A percentile compares a stretch with the other conserved stretches of the same genome.
Evolutionary conservation across 2,797 vertebrate genomes (phyloP).

Genomic region (Babyrousa celebensis): DNA sequence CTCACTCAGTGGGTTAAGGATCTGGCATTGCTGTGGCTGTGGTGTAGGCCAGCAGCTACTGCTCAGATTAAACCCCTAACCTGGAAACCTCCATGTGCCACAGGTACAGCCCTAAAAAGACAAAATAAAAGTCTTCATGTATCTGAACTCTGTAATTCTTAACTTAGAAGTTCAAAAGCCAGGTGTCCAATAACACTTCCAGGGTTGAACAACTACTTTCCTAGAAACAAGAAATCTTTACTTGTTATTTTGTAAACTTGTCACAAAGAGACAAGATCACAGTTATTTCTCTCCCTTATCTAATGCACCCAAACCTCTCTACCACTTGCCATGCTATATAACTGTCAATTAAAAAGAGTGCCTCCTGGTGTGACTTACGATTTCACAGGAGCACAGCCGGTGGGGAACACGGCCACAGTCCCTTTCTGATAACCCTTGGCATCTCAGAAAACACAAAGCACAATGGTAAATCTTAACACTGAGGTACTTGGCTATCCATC

Average conservation of each 20-base stretch:
- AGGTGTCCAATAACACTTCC: background rate
- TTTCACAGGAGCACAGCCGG: background rate
- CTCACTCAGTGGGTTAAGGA: too few relatives aligned
- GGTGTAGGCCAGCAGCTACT: too few relatives aligned
- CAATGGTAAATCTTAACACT: background rate
- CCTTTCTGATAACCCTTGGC: background rate
- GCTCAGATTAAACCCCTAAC: too few relatives aligned
- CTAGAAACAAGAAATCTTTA: background rate
- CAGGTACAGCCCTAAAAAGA: too few relatives aligned
- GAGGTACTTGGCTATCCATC: background rate
- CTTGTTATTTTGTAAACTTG: constrained; percentile 1
- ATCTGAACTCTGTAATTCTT: background rate
- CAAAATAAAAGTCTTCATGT: background rate
- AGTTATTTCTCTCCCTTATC: background rate
- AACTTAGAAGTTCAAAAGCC: constrained; percentile 54
- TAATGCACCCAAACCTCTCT: background rate
- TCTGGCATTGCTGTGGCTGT: too few relatives aligned
- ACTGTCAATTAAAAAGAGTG: background rate
- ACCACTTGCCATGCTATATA: background rate
- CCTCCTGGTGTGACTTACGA: background rate
- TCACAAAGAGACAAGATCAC: background rate
- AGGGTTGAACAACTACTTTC: background rate
- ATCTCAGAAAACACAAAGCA: constrained; percentile 10
- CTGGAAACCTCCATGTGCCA: too few relatives aligned
- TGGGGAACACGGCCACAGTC: background rate